phyloP scores from a whole-genome alignment of 2,113 vertebrate species.

The Oreochromis tanganicae region DNA sequence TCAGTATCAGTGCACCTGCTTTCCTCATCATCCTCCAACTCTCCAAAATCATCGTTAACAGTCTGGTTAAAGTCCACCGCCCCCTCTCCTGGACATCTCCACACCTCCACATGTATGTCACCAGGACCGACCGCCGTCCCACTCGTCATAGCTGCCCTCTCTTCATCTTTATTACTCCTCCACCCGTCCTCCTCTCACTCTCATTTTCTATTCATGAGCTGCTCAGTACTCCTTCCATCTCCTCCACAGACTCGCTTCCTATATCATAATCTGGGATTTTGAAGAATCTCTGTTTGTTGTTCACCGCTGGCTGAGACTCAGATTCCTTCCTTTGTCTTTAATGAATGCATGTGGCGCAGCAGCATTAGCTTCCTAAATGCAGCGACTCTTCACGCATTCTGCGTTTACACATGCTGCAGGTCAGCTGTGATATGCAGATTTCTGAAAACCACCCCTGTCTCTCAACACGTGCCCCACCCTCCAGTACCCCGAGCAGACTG shows the following conservation, averaged over 20 bases:
- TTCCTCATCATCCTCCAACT: background rate
- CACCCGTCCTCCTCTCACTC: background rate
- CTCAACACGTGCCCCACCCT: background rate
- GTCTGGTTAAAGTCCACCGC: background rate
- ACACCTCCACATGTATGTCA: background rate
- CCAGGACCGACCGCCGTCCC: background rate
- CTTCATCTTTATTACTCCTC: background rate
- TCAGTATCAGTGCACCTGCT: background rate
- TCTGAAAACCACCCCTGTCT: background rate
- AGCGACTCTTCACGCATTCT: background rate
- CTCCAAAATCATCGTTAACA: background rate
- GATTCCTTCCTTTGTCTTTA: background rate
- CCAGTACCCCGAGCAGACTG: background rate
- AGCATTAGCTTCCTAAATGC: background rate
- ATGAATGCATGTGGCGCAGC: background rate
- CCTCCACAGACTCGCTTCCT: accelerated
- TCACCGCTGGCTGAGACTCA: background rate
- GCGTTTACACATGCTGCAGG: background rate
- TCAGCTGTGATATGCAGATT: background rate
- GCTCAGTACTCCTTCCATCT: background rate
- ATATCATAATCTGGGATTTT: background rate
- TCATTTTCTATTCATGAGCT: background rate
- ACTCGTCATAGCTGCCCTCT: accelerated
- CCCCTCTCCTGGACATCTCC: background rate
- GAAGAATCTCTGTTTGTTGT: background rate